phyloP scores from a whole-genome alignment of 2,888 invertebrate genomes.

The Pterostichus niger region DNA sequence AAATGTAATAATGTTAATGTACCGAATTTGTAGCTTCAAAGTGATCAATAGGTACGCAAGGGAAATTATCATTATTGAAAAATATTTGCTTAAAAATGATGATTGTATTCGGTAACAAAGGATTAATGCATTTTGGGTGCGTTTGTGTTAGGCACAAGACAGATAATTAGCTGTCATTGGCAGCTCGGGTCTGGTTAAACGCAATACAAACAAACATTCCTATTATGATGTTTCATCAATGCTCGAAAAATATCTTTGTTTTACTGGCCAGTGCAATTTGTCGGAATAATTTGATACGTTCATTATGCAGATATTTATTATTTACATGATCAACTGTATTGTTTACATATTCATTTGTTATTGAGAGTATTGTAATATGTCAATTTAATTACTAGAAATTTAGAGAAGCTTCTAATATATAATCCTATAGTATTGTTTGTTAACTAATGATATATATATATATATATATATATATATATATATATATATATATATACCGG shows the following conservation, averaged over 20 bases:
- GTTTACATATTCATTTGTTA: constrained; percentile 7
- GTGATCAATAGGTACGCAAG: constrained; percentile 4
- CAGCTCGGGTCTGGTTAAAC: not conserved
- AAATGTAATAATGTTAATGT: constrained; percentile 46
- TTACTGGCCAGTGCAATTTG: not conserved
- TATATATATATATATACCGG: no score
- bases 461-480: no score
- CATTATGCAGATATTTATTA: constrained; percentile 10
- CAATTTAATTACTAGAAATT: constrained; percentile 10
- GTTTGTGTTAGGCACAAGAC: constrained; percentile 1
- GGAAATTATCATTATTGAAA: constrained; percentile 36
- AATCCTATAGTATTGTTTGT: no score
- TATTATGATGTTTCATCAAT: not conserved
- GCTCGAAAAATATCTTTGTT: constrained; percentile 19
- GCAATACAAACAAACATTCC: not conserved
- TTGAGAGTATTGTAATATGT: not conserved
- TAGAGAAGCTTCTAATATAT: not conserved
- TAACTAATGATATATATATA: not conserved
- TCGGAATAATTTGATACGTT: constrained; percentile 1
- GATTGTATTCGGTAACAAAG: constrained; percentile 13
- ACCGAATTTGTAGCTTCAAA: constrained; percentile 18
- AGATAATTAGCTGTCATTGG: constrained; percentile 29
- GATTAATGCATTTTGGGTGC: constrained; percentile 1
- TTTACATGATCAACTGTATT: not conserved
- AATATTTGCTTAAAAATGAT: constrained; percentile 18